Conservation (phyloP, 2,888 invertebrate genomes). For the Microctonus hyperodae region DNA sequence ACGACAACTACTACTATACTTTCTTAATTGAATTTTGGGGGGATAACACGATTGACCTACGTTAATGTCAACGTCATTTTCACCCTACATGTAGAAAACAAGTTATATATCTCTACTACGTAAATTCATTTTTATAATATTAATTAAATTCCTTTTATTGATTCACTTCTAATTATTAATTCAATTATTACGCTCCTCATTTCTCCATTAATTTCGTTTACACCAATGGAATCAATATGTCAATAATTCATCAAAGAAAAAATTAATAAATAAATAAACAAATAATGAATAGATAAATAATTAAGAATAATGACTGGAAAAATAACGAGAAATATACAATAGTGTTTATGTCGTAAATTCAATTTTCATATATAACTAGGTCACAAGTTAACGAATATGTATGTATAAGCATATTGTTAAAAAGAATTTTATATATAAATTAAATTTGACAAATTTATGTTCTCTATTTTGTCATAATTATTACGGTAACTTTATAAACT, state of each 20-base stretch:
- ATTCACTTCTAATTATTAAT: neutral
- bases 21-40: neutral
- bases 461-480: neutral
- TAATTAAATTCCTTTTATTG: neutral
- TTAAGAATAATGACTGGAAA: neutral
- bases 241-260: neutral
- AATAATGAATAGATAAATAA: neutral
- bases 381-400: neutral
- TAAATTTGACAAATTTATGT: neutral
- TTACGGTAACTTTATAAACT: neutral
- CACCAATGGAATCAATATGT: neutral
- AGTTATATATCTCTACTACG: neutral
- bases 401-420: neutral
- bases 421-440: neutral
- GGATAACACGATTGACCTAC: neutral
- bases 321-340: neutral
- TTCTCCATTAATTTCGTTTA: neutral
- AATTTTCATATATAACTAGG: neutral
- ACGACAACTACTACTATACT: neutral
- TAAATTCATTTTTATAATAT: neutral
- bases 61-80: neutral
- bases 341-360: neutral
- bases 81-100: neutral
- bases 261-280: neutral
- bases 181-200: neutral